phyloP scores from a whole-genome alignment of 2,888 invertebrate genomes.

The Drosophila tripunctata region DNA sequence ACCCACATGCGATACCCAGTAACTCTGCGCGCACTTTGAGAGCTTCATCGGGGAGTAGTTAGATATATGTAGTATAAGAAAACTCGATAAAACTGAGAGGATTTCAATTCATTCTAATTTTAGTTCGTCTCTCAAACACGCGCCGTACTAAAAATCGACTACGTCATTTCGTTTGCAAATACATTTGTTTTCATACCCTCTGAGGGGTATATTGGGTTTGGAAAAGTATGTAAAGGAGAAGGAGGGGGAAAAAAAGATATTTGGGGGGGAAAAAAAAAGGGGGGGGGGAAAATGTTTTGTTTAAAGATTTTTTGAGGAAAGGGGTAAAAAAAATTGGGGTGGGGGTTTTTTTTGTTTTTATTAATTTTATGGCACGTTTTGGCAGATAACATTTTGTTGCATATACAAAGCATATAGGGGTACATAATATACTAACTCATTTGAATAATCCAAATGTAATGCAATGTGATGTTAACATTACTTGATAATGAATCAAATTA shows the following conservation, averaged over 20 bases:
- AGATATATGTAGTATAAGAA: neutral
- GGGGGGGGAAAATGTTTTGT: too few relatives aligned
- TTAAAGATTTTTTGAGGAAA: too few relatives aligned
- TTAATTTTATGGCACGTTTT: constrained; percentile 28
- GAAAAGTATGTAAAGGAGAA: too few relatives aligned
- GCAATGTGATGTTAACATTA: constrained; percentile 12
- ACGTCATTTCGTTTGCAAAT: constrained; percentile 47
- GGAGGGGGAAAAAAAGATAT: too few relatives aligned
- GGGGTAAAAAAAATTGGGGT: too few relatives aligned
- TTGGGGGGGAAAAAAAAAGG: too few relatives aligned
- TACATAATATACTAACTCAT: neutral
- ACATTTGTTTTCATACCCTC: too few relatives aligned
- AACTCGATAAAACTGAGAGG: constrained; percentile 3
- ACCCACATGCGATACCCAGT: neutral
- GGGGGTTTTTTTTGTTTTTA: constrained; percentile 25
- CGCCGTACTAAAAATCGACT: constrained; percentile 29
- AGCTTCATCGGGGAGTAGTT: constrained; percentile 20
- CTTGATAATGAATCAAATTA: constrained; percentile 1
- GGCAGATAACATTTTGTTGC: constrained; percentile 41
- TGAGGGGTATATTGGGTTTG: too few relatives aligned
- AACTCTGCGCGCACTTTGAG: constrained; percentile 24
- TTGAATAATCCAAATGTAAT: constrained; percentile 14
- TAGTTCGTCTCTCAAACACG: constrained; percentile 49
- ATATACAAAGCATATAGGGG: neutral
- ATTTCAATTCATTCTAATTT: constrained; percentile 50